These are phyloP conservation scores for Eremophila alpestris DNA, from an alignment of 2,797 vertebrate genomes.

Conservation along the genomic window DNA sequence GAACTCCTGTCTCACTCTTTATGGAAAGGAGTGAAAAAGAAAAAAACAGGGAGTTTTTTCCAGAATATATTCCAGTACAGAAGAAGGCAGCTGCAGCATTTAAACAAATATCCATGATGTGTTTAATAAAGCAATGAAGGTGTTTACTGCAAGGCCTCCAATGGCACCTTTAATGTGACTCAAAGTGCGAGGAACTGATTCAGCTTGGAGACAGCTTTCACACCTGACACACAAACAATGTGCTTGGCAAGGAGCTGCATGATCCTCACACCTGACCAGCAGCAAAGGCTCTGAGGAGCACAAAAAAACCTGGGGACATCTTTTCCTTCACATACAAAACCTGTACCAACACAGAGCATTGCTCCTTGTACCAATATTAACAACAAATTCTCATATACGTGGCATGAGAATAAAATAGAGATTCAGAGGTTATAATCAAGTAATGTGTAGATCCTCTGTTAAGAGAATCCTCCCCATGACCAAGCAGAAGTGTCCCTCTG, in stretches of 20 bases:
- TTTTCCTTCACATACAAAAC: background rate
- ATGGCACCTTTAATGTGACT: conserved; percentile 20
- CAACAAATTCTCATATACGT: accelerated
- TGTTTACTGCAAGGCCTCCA: conserved; percentile 14
- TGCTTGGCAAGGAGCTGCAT: background rate
- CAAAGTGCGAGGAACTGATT: background rate
- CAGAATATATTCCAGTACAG: background rate
- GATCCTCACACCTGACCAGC: conserved; percentile 5
- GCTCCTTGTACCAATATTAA: background rate
- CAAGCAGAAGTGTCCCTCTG: background rate
- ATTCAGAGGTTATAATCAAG: background rate
- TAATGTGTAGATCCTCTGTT: background rate
- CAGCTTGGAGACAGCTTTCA: background rate
- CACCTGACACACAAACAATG: background rate
- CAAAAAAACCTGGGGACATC: background rate
- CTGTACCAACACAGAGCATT: accelerated
- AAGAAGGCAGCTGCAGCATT: conserved; percentile 3
- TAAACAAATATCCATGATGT: background rate
- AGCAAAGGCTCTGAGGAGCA: background rate
- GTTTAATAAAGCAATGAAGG: background rate
- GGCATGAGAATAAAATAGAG: accelerated
- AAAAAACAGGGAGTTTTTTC: background rate
- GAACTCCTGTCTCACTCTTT: background rate
- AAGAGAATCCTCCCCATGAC: background rate
- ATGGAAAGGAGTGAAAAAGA: background rate